phyloP scores from a whole-genome alignment of 2,113 vertebrate species.

The Aegotheles bennettii region DNA sequence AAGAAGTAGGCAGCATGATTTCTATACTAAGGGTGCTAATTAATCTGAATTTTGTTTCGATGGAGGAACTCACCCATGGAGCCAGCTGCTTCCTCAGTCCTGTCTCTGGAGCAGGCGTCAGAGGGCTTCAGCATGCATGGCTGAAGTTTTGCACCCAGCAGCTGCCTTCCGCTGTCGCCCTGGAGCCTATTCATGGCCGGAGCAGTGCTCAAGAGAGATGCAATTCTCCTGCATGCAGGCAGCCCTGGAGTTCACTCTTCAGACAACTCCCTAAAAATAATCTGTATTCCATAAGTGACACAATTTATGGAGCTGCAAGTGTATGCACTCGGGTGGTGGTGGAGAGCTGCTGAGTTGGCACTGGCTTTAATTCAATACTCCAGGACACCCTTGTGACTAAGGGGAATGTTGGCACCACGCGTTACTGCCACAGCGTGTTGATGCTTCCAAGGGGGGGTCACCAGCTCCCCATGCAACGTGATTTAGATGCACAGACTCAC shows the following conservation, averaged over 20 bases:
- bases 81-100: not conserved
- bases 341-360: not conserved
- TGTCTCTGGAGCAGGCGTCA: not conserved
- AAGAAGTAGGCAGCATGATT: not conserved
- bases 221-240: not conserved
- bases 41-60: not conserved
- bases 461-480: not conserved
- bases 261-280: not conserved
- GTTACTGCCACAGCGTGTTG: not conserved
- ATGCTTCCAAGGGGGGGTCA: not conserved
- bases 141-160: not conserved
- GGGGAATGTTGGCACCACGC: not conserved
- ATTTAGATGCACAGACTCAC: not conserved
- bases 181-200: accelerated
- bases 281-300: not conserved
- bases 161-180: not conserved
- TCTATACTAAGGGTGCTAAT: accelerated
- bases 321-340: accelerated
- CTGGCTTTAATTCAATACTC: accelerated
- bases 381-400: accelerated
- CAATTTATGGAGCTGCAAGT: not conserved
- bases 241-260: not conserved
- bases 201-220: not conserved
- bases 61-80: not conserved
- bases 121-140: not conserved